These are phyloP conservation scores for Capitulum mitella DNA, from an alignment of 2,888 invertebrate species.

Conservation along the genomic window DNA sequence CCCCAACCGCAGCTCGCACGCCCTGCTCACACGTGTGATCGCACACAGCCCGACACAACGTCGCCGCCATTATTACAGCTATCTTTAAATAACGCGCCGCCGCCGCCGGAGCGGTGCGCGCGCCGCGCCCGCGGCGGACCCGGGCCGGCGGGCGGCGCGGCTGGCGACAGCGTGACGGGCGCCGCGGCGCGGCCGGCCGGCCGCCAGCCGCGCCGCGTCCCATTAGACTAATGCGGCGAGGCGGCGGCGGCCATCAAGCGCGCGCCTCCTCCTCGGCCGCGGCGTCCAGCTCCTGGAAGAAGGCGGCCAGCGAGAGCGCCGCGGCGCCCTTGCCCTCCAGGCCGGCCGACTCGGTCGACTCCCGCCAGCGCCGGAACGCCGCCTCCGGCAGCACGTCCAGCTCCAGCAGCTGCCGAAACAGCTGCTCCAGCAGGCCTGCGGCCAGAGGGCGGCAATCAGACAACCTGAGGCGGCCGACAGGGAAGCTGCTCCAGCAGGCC, in stretches of 20 bases:
- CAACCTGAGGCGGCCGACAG: too few species aligned
- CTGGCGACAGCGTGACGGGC: background rate
- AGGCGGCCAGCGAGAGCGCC: too few species aligned
- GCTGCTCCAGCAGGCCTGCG: background rate
- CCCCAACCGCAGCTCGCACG: background rate
- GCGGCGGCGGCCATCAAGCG: background rate
- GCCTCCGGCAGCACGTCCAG: background rate
- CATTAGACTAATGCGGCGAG: background rate
- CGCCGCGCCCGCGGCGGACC: background rate
- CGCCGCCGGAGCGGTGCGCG: background rate
- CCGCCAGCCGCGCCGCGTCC: background rate
- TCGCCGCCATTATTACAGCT: background rate
- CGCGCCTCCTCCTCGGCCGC: background rate
- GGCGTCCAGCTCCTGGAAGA: too few species aligned
- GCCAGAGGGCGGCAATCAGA: too few species aligned
- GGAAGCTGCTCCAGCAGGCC: too few species aligned
- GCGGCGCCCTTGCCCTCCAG: too few species aligned
- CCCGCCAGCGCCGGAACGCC: background rate
- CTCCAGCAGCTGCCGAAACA: background rate
- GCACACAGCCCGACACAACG: background rate
- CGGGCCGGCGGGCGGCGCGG: background rate
- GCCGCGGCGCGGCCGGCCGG: background rate
- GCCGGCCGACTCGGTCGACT: background rate
- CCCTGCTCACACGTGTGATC: background rate
- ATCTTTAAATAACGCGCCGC: background rate